phyloP scores from a whole-genome alignment of 2,888 invertebrate species.

The Dynastes hyllus region DNA sequence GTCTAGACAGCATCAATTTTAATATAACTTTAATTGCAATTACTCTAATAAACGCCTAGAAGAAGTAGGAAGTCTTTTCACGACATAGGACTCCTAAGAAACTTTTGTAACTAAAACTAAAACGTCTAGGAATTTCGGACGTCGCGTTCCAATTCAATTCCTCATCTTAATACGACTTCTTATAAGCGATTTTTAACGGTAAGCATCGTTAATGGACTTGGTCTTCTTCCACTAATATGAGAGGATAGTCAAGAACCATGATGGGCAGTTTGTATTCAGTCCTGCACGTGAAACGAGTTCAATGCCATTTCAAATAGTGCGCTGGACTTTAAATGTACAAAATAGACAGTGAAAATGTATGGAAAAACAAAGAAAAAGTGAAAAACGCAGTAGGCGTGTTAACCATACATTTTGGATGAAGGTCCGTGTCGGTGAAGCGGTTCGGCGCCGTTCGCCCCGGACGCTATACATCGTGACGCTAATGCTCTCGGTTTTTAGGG shows the following conservation, averaged over 20 bases:
- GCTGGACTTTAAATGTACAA: background rate
- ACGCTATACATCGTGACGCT: constrained; percentile 33
- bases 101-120: too few relatives aligned
- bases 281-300: too few relatives aligned
- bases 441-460: constrained; percentile 39
- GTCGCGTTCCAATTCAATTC: constrained; percentile 7
- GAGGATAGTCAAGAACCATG: background rate
- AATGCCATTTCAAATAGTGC: background rate
- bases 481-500: constrained; percentile 29
- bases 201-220: constrained; percentile 1
- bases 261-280: background rate
- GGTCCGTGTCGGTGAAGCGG: background rate
- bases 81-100: too few relatives aligned
- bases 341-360: background rate
- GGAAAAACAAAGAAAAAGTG: background rate
- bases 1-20: constrained; percentile 41
- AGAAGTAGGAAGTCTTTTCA: background rate
- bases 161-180: constrained; percentile 30
- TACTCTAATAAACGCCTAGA: constrained; percentile 3
- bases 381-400: background rate
- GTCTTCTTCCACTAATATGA: background rate
- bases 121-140: too few relatives aligned
- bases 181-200: constrained; percentile 29
- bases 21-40: constrained; percentile 34
- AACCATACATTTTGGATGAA: constrained; percentile 1